Base-by-base conservation (phyloP, 2,113 vertebrate genomes). In the Rutilus rutilus region DNA sequence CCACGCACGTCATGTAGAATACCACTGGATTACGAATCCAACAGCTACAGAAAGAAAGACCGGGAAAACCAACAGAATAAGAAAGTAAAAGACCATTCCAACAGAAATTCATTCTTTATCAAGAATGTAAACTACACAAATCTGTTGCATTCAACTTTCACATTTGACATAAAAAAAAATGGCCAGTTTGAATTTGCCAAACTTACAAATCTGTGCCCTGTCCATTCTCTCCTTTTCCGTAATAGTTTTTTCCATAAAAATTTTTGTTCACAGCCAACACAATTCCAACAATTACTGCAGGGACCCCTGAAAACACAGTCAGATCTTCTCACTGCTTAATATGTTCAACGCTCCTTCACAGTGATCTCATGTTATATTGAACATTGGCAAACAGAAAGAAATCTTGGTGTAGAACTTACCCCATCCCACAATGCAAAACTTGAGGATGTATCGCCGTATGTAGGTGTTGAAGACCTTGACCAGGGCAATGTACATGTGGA, bases 381-480 rank as follows among this genome's bases (percentile, higher is more conserved):
- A 75, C n/a, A 25, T 1, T 50, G 14, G 23, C 33, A 62, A 79
- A 60, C 54, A 67, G 15, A 33, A n/a, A 67, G 50, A 5, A 33
- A 33, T 17, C 9, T 62, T 23, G 6, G 6, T 15, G 47, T 60
- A 6, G 23, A 30, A 91, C 97, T 96, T 92, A 99, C 98, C 98
- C 98, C 98, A 99, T 88, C 98, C 98, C 30, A 99, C 92, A 74
- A 98, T 91, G 95, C 97, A 99, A 91, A 99, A 99, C 92, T 99
- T 99, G 69, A 99, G 94, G 89, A 99, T 97, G 85, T 99, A 99
- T 85, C 97, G 88, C 33, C 97, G 95, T 64, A 99, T 98, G 82
- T 99, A 99, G 0, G 97, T 99, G 93, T 99, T 99, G 90, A 99
- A 99, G 9, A 99, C 98, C 91, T 99, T 99, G 85, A 99, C 98